A percentile compares a stretch with the other conserved stretches of the same genome.
Conservation (phyloP, 2,113 vertebrate species). For the Tringa solitaria region DNA sequence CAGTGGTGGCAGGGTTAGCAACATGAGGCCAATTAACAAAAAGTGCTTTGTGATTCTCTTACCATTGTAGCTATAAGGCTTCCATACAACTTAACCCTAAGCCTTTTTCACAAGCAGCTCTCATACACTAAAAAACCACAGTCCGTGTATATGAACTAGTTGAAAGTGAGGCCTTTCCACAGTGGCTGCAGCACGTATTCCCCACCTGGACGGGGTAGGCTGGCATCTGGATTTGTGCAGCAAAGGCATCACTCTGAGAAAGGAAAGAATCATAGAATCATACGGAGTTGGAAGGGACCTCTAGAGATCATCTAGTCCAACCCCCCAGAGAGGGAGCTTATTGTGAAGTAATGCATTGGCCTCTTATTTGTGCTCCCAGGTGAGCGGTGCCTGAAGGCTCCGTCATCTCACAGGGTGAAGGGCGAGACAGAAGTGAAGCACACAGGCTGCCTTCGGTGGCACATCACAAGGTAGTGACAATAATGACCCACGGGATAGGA, state of each 20-base stretch:
- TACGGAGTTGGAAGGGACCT: too few relatives aligned
- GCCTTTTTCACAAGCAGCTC: neutral
- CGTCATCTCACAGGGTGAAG: neutral
- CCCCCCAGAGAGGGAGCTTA: neutral
- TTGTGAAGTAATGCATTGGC: neutral
- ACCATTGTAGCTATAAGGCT: neutral
- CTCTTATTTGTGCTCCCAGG: neutral
- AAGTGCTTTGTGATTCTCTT: neutral
- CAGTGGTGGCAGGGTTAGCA: neutral
- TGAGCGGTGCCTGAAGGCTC: neutral
- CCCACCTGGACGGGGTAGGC: neutral
- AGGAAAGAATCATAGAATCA: too few relatives aligned
- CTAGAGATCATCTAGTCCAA: too few relatives aligned
- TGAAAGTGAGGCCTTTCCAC: neutral
- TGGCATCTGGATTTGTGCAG: neutral
- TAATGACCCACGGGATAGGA: neutral
- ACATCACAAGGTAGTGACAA: neutral
- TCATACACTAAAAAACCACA: neutral
- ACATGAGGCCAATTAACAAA: fast-evolving
- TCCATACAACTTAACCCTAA: neutral
- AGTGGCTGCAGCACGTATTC: neutral
- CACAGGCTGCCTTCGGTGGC: neutral
- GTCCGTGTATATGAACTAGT: neutral
- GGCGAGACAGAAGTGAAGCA: neutral
- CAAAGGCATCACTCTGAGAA: neutral